Evolutionary conservation across 2,888 invertebrate genomes (phyloP).

Genomic region (Heliconius sara): DNA sequence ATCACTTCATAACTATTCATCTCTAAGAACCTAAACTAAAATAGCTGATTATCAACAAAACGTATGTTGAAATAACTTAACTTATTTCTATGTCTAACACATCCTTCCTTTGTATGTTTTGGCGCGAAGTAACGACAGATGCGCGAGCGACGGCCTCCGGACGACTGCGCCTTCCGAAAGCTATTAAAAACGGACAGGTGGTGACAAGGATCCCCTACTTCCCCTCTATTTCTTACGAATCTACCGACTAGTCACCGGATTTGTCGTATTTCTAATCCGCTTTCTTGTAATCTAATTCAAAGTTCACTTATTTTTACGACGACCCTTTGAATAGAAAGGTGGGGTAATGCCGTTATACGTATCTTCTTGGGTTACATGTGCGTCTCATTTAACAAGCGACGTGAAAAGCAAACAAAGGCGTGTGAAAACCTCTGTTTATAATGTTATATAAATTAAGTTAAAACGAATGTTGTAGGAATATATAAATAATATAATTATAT

Average conservation of each 20-base stretch:
- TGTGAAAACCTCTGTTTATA: not conserved
- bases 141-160: constrained; percentile 68
- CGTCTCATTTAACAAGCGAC: constrained; percentile 34
- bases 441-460: not conserved
- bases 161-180: constrained; percentile 76
- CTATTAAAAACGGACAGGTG: constrained; percentile 79
- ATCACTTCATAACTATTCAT: constrained; percentile 28
- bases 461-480: not conserved
- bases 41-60: not conserved
- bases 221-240: constrained; percentile 62
- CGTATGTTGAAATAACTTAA: constrained; percentile 8
- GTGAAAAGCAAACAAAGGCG: constrained; percentile 15
- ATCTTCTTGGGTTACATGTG: constrained; percentile 40
- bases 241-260: constrained; percentile 56
- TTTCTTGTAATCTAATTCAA: constrained; percentile 42
- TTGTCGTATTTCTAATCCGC: constrained; percentile 47
- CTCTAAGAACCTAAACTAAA: not conserved
- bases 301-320: constrained; percentile 44
- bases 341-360: constrained; percentile 42
- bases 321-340: constrained; percentile 43
- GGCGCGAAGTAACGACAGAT: constrained; percentile 76
- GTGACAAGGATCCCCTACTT: constrained; percentile 76
- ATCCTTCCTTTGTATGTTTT: constrained; percentile 51
- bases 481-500: not conserved
- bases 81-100: constrained; percentile 22